Evolutionary conservation across 1,140 invertebrate species (phyloP).

Genomic region (Diabrotica virgifera): DNA sequence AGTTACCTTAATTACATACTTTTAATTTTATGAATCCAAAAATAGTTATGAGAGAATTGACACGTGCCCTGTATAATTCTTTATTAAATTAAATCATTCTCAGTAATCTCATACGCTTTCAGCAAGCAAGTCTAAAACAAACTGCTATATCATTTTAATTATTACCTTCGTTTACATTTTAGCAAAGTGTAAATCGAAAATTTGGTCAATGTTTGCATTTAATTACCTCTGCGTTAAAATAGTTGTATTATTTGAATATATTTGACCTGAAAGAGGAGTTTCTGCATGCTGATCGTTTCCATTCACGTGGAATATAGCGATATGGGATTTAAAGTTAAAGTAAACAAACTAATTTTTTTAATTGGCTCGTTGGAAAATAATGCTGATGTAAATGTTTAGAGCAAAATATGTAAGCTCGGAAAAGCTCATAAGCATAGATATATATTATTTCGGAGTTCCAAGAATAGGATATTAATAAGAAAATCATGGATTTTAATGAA

Average conservation of each 20-base stretch:
- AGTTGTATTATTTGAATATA: slow-evolving; percentile 3
- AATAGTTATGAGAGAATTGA: too few species aligned
- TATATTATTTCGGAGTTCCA: too few species aligned
- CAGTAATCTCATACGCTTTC: neutral
- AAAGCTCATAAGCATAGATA: too few species aligned
- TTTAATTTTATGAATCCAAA: too few species aligned
- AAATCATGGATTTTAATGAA: too few species aligned
- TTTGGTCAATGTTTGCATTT: neutral
- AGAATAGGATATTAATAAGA: too few species aligned
- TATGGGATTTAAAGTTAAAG: neutral
- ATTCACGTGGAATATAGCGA: neutral
- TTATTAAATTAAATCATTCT: neutral
- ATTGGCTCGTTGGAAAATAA: too few species aligned
- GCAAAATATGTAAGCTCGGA: too few species aligned
- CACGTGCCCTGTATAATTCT: too few species aligned
- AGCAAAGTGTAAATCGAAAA: slow-evolving; percentile 1
- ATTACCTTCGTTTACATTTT: slow-evolving; percentile 1
- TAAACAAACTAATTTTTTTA: too few species aligned
- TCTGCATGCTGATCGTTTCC: neutral
- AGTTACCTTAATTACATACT: too few species aligned
- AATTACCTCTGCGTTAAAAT: neutral
- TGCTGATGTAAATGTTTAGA: too few species aligned
- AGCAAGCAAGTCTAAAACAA: neutral
- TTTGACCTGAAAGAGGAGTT: neutral
- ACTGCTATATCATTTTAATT: neutral